A percentile compares a stretch with the other conserved stretches of the same genome.
Conservation (phyloP, 2,113 vertebrate species). For the Nycticebus coucang region DNA sequence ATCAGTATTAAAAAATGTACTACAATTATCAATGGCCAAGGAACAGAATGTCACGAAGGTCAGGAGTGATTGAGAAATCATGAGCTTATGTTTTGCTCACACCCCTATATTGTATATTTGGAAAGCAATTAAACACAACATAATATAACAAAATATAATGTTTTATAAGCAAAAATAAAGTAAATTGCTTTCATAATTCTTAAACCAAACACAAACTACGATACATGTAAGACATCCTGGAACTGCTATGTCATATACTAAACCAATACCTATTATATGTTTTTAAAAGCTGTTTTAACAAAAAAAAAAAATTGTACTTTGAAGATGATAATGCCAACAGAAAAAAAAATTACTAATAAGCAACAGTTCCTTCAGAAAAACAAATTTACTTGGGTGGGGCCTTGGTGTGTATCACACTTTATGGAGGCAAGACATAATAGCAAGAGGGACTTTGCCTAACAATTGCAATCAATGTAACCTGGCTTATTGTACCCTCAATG, state of each 20-base stretch:
- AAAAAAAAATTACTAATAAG: neutral
- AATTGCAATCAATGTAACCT: no score
- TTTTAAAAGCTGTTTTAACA: neutral
- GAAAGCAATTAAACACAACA: neutral
- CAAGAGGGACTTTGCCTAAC: no score
- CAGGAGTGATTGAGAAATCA: neutral
- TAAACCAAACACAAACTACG: neutral
- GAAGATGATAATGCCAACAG: neutral
- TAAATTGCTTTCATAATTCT: neutral
- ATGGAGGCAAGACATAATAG: no score
- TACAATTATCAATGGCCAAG: neutral
- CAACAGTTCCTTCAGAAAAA: neutral
- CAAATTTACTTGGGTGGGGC: neutral
- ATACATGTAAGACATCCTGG: neutral
- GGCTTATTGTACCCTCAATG: no score
- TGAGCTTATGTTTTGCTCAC: neutral
- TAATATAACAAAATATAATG: neutral
- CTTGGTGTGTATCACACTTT: no score
- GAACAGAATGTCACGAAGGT: neutral
- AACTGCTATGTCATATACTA: neutral
- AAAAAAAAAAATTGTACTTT: neutral
- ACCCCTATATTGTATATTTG: neutral
- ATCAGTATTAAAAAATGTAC: neutral
- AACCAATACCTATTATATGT: neutral
- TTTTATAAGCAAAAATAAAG: neutral